A percentile compares a stretch with the other conserved stretches of the same genome.
Evolutionary conservation across 30 jellyfish, hydroid and myxozoan species (phyloP).

Genomic region (Turritopsis rubra): DNA sequence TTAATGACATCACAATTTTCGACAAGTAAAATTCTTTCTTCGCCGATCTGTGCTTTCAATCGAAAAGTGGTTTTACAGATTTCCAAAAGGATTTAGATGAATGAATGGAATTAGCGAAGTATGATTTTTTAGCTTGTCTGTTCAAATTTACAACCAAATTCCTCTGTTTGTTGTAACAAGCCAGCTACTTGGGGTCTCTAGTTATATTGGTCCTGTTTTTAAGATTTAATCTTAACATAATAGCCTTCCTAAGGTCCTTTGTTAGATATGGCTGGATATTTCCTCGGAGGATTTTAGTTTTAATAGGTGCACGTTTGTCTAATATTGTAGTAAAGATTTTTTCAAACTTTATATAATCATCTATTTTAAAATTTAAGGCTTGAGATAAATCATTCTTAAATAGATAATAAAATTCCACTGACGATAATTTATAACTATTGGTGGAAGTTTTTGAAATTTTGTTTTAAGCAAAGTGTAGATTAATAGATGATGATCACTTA

Average conservation of each 20-base stretch:
- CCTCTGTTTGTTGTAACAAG: background rate
- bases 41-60: background rate
- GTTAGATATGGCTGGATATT: background rate
- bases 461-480: background rate
- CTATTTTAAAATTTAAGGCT: no score
- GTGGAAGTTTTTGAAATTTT: background rate
- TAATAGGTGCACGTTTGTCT: background rate
- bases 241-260: background rate
- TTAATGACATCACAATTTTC: background rate
- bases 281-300: background rate
- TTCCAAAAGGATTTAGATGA: background rate
- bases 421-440: background rate
- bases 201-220: background rate
- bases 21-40: background rate
- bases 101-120: background rate
- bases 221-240: background rate
- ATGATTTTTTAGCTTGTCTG: background rate
- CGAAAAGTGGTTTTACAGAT: background rate
- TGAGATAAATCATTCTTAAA: background rate
- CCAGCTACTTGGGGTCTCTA: background rate
- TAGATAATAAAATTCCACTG: background rate
- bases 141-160: background rate
- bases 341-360: background rate
- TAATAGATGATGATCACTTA: background rate
- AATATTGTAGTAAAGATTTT: no score